phyloP scores from a whole-genome alignment of 92 coral and sea anemone species.

The Metridium senile region DNA sequence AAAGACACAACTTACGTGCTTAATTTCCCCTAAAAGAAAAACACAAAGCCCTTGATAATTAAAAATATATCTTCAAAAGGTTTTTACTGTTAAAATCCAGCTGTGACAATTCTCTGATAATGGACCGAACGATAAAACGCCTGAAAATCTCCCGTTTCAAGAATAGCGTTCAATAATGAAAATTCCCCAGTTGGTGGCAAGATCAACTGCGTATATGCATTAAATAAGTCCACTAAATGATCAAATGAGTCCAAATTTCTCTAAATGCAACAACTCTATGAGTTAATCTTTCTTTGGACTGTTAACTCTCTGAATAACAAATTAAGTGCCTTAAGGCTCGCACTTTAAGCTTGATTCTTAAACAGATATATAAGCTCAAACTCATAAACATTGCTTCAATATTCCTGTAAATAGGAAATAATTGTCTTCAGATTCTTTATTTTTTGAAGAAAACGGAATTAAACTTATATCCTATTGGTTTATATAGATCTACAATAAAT shows the following conservation, averaged over 20 bases:
- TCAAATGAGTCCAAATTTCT: neutral
- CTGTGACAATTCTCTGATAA: constrained; percentile 20
- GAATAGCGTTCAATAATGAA: constrained; percentile 1
- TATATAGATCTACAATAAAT: no score
- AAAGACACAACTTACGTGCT: neutral
- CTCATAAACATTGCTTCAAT: no score
- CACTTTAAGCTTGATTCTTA: neutral
- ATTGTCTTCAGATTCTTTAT: no score
- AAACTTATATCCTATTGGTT: no score
- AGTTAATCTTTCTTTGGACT: neutral
- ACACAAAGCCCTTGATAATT: neutral
- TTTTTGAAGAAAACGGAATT: no score
- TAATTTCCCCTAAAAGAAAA: neutral
- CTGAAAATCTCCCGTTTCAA: neutral
- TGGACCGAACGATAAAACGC: neutral
- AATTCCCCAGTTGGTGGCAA: neutral
- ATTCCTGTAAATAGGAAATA: no score
- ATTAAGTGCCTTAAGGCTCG: neutral
- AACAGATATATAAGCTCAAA: no score
- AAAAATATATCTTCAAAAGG: constrained; percentile 16
- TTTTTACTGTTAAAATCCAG: constrained; percentile 9
- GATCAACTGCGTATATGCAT: neutral
- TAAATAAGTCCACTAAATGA: constrained; percentile 3
- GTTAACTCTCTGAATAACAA: neutral
- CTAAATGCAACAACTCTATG: neutral